phyloP scores from a whole-genome alignment of 2,888 invertebrate species.

The Pelosia muscerda region DNA sequence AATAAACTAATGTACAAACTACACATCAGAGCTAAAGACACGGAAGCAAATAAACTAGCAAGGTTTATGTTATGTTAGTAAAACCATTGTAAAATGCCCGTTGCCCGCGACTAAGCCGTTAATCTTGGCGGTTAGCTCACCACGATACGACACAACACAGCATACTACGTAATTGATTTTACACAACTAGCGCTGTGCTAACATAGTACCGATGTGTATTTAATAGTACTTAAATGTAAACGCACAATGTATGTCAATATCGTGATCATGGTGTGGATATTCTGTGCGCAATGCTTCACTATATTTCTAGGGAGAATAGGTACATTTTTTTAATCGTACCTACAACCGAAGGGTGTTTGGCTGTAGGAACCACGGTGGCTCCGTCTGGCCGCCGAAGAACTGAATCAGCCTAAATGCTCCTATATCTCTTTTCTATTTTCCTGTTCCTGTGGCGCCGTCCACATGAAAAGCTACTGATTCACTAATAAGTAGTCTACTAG shows the following conservation, averaged over 20 bases:
- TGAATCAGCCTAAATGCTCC: no score
- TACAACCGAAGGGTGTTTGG: no score
- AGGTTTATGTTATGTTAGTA: slow-evolving; percentile 31
- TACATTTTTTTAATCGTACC: no score
- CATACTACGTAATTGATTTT: slow-evolving; percentile 53
- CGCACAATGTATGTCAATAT: slow-evolving; percentile 5
- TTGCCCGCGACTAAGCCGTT: slow-evolving; percentile 49
- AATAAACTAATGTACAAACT: background rate
- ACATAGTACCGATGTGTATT: slow-evolving; percentile 25
- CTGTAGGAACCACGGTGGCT: no score
- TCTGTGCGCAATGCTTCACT: background rate
- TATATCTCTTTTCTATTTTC: no score
- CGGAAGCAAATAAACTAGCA: slow-evolving; percentile 9
- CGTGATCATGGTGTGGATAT: background rate
- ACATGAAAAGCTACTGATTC: no score
- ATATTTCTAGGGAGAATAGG: no score
- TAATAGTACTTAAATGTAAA: slow-evolving; percentile 23
- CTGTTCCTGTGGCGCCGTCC: no score
- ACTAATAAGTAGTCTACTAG: no score
- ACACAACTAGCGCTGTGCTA: slow-evolving; percentile 42
- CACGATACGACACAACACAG: slow-evolving; percentile 43
- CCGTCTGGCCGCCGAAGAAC: no score
- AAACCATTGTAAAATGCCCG: slow-evolving; percentile 51
- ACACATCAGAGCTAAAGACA: background rate
- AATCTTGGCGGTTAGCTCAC: slow-evolving; percentile 51